Evolutionary conservation across 2,888 invertebrate genomes (phyloP).

Genomic region (Chrysopilus asiliformis): DNA sequence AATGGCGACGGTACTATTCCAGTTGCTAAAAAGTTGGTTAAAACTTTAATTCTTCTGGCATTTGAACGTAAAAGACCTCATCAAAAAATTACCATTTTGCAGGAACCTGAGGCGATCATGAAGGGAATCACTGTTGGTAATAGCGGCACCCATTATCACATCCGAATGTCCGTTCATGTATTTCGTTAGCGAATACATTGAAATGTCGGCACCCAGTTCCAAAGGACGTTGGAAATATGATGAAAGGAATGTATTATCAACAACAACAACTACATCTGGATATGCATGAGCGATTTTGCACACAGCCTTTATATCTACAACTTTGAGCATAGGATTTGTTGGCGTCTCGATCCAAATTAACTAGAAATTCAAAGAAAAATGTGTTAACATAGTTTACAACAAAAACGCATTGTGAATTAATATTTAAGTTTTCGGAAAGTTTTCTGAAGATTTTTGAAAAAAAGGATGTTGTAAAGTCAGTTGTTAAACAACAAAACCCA

Average conservation of each 20-base stretch:
- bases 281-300: conserved; percentile 46
- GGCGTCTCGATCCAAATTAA: conserved; percentile 91
- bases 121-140: conserved; percentile 58
- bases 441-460: no score
- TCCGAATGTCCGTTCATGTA: conserved; percentile 98
- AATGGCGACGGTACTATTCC: conserved; percentile 70
- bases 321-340: conserved; percentile 86
- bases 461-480: no score
- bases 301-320: conserved; percentile 72
- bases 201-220: conserved; percentile 80
- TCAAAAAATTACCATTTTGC: conserved; percentile 57
- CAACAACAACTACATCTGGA: conserved; percentile 50
- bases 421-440: no score
- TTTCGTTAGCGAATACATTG: conserved; percentile 86
- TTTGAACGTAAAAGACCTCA: neutral
- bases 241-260: conserved; percentile 91
- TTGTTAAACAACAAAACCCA: no score
- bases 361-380: conserved; percentile 35
- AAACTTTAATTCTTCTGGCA: neutral
- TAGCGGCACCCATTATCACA: conserved; percentile 86
- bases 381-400: conserved; percentile 1
- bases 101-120: conserved; percentile 62
- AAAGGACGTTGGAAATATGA: conserved; percentile 85
- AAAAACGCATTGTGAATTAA: no score
- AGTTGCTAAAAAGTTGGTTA: conserved; percentile 5